A percentile compares a stretch with the other conserved stretches of the same genome.
These are phyloP conservation scores for Holotrichia oblita DNA, from an alignment of 1,140 invertebrate species.

Conservation along the genomic window DNA sequence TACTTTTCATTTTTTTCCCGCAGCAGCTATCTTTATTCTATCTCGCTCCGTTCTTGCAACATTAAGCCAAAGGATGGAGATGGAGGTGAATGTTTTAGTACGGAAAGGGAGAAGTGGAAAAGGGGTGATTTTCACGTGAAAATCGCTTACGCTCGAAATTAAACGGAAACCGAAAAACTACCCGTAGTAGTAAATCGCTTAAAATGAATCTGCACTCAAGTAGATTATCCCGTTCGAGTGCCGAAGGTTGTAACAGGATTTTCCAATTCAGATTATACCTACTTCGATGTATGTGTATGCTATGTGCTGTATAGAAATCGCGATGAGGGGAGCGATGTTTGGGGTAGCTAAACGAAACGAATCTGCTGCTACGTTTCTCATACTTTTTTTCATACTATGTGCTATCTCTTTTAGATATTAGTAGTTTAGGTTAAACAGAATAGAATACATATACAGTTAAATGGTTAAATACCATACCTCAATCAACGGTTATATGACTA, in stretches of 20 bases:
- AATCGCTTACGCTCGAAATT: conserved; percentile 27
- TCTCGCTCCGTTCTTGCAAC: not conserved
- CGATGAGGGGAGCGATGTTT: not conserved
- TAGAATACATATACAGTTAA: too few relatives aligned
- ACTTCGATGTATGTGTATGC: conserved; percentile 1
- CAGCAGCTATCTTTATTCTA: not conserved
- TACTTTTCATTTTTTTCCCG: not conserved
- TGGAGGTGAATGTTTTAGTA: not conserved
- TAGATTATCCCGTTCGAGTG: conserved; percentile 28
- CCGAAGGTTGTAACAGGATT: conserved; percentile 32
- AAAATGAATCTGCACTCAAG: conserved; percentile 33
- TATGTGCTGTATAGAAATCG: not conserved
- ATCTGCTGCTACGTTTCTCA: too few relatives aligned
- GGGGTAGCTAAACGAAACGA: too few relatives aligned
- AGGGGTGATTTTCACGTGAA: not conserved
- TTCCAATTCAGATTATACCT: conserved; percentile 33
- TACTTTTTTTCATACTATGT: too few relatives aligned
- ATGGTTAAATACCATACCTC: too few relatives aligned
- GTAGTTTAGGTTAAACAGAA: too few relatives aligned
- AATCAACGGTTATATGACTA: too few relatives aligned
- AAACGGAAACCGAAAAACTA: conserved; percentile 31
- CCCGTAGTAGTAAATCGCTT: conserved; percentile 23
- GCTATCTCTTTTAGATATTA: too few relatives aligned
- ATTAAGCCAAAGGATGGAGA: not conserved
- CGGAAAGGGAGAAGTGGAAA: not conserved